Evolutionary conservation across 2,888 invertebrate genomes (phyloP).

Genomic region (Ellobium chinense): DNA sequence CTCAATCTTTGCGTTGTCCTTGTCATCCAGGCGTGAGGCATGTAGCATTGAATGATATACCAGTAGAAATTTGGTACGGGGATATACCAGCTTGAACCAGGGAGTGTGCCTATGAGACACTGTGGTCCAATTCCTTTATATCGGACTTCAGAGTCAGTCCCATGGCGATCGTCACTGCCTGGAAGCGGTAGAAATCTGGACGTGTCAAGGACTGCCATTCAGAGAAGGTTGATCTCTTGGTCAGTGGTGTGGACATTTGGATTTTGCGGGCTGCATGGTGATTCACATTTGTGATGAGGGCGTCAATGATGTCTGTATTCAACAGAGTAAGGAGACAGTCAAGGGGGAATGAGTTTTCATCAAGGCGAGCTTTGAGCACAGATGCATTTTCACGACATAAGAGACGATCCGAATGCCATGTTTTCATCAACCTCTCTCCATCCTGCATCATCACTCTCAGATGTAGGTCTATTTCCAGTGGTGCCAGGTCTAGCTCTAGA

Average conservation of each 20-base stretch:
- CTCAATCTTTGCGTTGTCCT: background rate
- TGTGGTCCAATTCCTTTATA: background rate
- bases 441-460: too few relatives aligned
- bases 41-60: constrained; percentile 2
- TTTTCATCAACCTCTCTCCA: too few relatives aligned
- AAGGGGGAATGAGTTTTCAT: background rate
- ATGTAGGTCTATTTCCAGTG: too few relatives aligned
- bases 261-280: background rate
- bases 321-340: background rate
- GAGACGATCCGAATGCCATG: too few relatives aligned
- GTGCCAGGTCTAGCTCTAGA: too few relatives aligned
- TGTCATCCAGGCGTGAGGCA: background rate
- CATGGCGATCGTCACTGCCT: background rate
- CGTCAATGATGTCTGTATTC: background rate
- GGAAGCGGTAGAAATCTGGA: background rate
- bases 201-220: background rate
- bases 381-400: too few relatives aligned
- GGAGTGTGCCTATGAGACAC: background rate
- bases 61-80: background rate
- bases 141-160: background rate
- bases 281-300: background rate
- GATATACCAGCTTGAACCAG: background rate
- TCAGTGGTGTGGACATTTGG: background rate
- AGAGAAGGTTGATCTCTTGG: background rate
- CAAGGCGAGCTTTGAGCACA: too few relatives aligned